Evolutionary conservation across 2,888 invertebrate species (phyloP).

Genomic region (Dicycla oo): DNA sequence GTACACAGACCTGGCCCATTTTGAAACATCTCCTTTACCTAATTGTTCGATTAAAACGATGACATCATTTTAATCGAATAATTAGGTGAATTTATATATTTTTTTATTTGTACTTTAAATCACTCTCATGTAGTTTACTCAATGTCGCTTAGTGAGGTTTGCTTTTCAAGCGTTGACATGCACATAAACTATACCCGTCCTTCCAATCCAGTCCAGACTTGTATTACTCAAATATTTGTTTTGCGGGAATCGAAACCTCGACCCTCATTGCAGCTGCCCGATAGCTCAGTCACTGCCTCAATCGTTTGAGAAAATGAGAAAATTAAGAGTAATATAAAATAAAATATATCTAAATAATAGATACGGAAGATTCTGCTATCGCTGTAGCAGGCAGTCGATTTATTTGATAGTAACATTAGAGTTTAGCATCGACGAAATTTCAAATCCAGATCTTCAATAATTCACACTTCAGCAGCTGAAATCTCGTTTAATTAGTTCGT

Average conservation of each 20-base stretch:
- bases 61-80: too few relatives aligned
- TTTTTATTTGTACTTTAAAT: too few relatives aligned
- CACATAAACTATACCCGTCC: background rate
- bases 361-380: background rate
- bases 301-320: background rate
- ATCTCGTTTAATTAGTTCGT: slow-evolving; percentile 17
- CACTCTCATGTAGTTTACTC: too few relatives aligned
- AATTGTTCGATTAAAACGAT: too few relatives aligned
- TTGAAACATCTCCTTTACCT: too few relatives aligned
- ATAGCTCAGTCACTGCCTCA: background rate
- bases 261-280: background rate
- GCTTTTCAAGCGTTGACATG: too few relatives aligned
- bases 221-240: background rate
- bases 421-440: background rate
- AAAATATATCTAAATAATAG: background rate
- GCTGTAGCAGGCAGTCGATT: background rate
- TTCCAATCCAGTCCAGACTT: too few relatives aligned
- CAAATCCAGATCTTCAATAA: background rate
- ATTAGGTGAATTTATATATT: too few relatives aligned
- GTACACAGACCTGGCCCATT: too few relatives aligned
- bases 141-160: too few relatives aligned
- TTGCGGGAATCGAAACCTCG: background rate
- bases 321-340: background rate
- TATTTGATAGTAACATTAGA: background rate
- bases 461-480: background rate